Conservation (phyloP, 2,888 invertebrate genomes). For the Thysanoteuthis rhombus region DNA sequence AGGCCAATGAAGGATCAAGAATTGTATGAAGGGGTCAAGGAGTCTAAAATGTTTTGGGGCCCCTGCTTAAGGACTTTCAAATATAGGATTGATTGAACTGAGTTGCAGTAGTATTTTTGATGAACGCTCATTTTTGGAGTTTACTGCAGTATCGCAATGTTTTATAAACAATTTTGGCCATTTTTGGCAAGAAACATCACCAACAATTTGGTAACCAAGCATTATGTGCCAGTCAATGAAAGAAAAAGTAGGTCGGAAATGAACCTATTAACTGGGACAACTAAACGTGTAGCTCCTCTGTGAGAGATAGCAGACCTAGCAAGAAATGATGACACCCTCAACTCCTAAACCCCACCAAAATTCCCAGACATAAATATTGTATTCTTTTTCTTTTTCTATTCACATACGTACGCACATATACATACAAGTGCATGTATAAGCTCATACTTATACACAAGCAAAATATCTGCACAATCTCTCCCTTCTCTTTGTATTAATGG, state of each 20-base stretch:
- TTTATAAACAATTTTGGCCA: too few relatives aligned
- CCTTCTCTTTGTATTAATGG: neutral
- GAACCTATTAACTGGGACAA: neutral
- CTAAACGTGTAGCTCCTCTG: neutral
- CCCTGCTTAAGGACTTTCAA: too few relatives aligned
- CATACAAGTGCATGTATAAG: neutral
- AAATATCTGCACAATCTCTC: neutral
- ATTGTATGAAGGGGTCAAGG: too few relatives aligned
- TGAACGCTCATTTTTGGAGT: too few relatives aligned
- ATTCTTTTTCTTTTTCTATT: neutral
- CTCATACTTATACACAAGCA: neutral
- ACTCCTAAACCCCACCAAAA: neutral
- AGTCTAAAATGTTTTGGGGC: too few relatives aligned
- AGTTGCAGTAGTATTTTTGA: too few relatives aligned
- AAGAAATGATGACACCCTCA: neutral
- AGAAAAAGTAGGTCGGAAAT: neutral
- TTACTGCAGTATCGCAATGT: too few relatives aligned
- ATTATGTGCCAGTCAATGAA: neutral
- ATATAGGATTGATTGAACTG: too few relatives aligned
- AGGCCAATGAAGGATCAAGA: too few relatives aligned
- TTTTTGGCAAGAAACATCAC: too few relatives aligned
- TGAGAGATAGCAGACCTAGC: too few relatives aligned
- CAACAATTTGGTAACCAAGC: too few relatives aligned
- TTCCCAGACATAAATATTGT: neutral
- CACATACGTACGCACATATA: neutral